Evolutionary conservation across 2,888 invertebrate species (phyloP).

Genomic region (Polymixis lichenea): DNA sequence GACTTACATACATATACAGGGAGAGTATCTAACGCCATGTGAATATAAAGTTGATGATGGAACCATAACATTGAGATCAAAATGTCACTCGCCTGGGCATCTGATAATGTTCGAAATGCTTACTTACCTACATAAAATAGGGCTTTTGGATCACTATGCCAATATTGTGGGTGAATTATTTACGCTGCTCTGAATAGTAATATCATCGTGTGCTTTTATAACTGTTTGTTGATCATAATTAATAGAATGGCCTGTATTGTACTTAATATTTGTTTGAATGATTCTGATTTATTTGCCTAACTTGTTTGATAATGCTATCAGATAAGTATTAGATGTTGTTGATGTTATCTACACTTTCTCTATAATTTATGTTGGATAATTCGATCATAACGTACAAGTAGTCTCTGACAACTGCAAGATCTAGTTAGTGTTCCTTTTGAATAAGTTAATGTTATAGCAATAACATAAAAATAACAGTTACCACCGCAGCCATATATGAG

Average conservation of each 20-base stretch:
- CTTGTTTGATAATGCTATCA: conserved; percentile 5
- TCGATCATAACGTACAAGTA: not conserved
- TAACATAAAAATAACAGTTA: conserved; percentile 18
- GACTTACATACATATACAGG: conserved; percentile 39
- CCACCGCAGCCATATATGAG: not conserved
- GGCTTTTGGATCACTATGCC: conserved; percentile 34
- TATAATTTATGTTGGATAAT: not conserved
- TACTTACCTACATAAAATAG: conserved; percentile 36
- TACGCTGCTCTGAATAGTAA: conserved; percentile 21
- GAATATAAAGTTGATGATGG: conserved; percentile 51
- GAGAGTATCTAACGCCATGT: conserved; percentile 23
- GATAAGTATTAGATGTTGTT: not conserved
- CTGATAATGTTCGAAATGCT: conserved; percentile 53
- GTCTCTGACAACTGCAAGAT: too few species aligned
- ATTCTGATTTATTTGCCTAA: conserved; percentile 13
- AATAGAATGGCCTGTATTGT: conserved; percentile 25
- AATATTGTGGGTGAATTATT: conserved; percentile 20
- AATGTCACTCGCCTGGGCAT: conserved; percentile 60
- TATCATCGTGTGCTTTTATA: conserved; percentile 11
- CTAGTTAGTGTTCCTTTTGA: too few species aligned
- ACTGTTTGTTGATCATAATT: conserved; percentile 29
- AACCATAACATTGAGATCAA: conserved; percentile 19
- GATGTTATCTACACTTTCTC: conserved; percentile 1
- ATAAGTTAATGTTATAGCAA: not conserved
- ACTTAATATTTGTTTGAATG: conserved; percentile 15